Evolutionary conservation across 2,113 vertebrate genomes (phyloP).

Genomic region (Chrysemys picta): DNA sequence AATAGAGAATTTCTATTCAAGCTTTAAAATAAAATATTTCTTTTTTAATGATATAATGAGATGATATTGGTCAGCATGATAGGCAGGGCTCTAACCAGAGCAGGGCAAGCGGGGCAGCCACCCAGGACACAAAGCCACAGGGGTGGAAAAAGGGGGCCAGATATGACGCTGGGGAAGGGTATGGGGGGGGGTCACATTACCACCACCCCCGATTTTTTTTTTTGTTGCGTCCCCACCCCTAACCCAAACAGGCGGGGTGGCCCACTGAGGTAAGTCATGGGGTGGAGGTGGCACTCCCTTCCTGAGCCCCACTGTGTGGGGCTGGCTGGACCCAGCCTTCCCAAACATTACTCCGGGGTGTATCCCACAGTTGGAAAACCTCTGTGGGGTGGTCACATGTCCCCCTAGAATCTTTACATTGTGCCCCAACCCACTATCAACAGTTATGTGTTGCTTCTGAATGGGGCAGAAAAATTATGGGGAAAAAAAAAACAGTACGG

Average conservation of each 20-base stretch:
- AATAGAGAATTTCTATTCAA: neutral
- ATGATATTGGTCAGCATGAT: neutral
- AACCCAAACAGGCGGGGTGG: neutral
- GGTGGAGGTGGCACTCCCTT: neutral
- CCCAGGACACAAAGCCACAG: neutral
- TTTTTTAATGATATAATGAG: neutral
- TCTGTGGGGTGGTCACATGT: neutral
- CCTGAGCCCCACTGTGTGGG: neutral
- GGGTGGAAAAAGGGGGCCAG: neutral
- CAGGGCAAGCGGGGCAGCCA: neutral
- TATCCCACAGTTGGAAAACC: neutral
- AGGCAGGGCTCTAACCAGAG: neutral
- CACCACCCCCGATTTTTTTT: neutral
- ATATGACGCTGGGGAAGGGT: neutral
- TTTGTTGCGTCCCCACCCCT: neutral
- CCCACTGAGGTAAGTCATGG: neutral
- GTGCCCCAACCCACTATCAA: neutral
- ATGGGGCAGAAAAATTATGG: neutral
- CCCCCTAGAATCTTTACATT: neutral
- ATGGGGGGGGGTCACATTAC: neutral
- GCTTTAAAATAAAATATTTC: neutral
- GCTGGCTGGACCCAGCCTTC: no score
- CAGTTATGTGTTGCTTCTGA: neutral
- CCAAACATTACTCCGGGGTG: neutral
- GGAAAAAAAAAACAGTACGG: neutral